Conservation (phyloP, 2,888 invertebrate species). For the Synanthedon tipuliformis region DNA sequence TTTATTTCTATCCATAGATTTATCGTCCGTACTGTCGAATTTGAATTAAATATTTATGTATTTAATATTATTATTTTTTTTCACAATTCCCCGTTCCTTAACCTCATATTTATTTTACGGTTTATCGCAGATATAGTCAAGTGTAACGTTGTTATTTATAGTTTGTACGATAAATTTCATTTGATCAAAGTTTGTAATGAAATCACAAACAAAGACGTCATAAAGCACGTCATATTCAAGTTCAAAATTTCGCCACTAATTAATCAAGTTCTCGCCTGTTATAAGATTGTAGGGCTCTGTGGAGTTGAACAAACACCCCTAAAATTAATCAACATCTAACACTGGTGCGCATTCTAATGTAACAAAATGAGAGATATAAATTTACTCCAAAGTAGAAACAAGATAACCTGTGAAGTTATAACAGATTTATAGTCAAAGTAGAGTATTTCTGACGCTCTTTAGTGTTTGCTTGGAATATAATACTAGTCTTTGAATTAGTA, state of each 20-base stretch:
- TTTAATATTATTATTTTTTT: too few species aligned
- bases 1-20: too few species aligned
- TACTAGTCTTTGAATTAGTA: too few species aligned
- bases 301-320: constrained; percentile 9
- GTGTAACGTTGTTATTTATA: too few species aligned
- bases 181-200: background rate
- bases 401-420: constrained; percentile 2
- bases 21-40: too few species aligned
- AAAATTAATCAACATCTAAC: constrained; percentile 16
- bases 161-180: too few species aligned
- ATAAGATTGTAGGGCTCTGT: constrained; percentile 6
- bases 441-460: background rate
- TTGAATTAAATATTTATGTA: too few species aligned
- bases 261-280: constrained; percentile 14
- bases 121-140: too few species aligned
- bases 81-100: too few species aligned
- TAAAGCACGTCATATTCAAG: background rate
- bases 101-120: too few species aligned
- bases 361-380: constrained; percentile 7
- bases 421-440: constrained; percentile 2
- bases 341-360: background rate
- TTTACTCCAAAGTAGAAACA: constrained; percentile 17
- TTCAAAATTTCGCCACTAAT: constrained; percentile 10
- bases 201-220: background rate
- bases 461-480: too few species aligned